phyloP scores from a whole-genome alignment of 2,797 vertebrate genomes.

The Aphelocoma californica region DNA sequence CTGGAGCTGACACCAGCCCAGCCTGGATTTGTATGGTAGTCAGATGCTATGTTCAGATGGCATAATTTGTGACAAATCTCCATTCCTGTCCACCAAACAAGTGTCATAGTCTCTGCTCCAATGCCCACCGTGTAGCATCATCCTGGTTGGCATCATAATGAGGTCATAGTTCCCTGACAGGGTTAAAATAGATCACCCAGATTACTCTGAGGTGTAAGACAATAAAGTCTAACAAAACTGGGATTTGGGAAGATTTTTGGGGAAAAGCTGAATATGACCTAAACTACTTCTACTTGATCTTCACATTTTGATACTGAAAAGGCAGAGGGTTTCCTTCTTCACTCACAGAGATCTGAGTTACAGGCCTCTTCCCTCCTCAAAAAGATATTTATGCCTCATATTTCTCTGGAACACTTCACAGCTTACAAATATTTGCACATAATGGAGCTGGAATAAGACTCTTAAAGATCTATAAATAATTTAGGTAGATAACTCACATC shows the following conservation, averaged over 20 bases:
- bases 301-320: neutral
- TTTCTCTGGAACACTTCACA: neutral
- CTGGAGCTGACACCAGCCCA: neutral
- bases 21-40: neutral
- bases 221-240: neutral
- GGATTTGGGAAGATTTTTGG: neutral
- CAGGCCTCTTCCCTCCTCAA: neutral
- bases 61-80: neutral
- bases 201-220: neutral
- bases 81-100: neutral
- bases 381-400: neutral
- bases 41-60: neutral
- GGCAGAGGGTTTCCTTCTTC: neutral
- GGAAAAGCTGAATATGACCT: neutral
- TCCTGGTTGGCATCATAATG: neutral
- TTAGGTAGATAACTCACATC: neutral
- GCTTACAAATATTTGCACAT: neutral
- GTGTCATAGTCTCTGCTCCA: neutral
- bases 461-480: neutral
- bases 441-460: neutral
- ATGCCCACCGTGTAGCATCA: accelerated
- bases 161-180: neutral
- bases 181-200: neutral
- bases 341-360: neutral
- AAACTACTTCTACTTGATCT: neutral